Percentiles rank a stretch among this genome's conserved stretches.
These are phyloP conservation scores for Exephanes ischioxanthus DNA, from an alignment of 2,888 invertebrate genomes.

Conservation along the genomic window DNA sequence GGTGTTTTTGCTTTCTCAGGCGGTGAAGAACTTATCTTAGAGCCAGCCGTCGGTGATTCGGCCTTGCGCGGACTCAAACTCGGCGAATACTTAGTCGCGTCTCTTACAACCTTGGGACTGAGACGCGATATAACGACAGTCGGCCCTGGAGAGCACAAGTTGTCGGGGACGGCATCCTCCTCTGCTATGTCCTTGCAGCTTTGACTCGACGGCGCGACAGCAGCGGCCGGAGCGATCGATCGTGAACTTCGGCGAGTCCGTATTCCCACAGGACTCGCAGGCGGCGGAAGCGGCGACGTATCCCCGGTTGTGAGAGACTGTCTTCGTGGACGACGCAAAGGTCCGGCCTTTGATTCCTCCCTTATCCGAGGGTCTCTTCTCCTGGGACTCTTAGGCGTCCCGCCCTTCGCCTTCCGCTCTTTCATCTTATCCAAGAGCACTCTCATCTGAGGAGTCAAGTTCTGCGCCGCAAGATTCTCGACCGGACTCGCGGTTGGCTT, in stretches of 20 bases:
- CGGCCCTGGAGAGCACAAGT: not conserved
- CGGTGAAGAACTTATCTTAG: not conserved
- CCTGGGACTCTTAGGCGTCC: conserved; percentile 1
- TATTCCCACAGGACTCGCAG: not conserved
- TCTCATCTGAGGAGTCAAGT: conserved; percentile 76
- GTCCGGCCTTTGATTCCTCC: not conserved
- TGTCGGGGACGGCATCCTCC: not conserved
- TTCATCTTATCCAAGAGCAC: conserved; percentile 71
- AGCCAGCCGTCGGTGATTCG: not conserved
- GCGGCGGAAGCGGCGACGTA: not conserved
- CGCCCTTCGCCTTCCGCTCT: conserved; percentile 16
- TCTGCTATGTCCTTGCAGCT: not conserved
- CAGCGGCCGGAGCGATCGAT: not conserved
- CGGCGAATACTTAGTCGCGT: not conserved
- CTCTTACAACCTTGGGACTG: not conserved
- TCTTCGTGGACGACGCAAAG: conserved; percentile 39
- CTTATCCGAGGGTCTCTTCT: conserved; percentile 7
- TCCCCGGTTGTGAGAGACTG: conserved; percentile 34
- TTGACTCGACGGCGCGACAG: not conserved
- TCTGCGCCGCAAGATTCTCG: not conserved
- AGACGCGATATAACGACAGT: not conserved
- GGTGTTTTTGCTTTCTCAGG: conserved; percentile 36
- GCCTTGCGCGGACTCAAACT: not conserved
- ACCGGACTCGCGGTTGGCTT: not conserved
- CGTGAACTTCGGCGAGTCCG: conserved; percentile 28